These are phyloP conservation scores for Brachymystax lenok DNA, from an alignment of 2,797 vertebrate genomes.

Conservation along the genomic window DNA sequence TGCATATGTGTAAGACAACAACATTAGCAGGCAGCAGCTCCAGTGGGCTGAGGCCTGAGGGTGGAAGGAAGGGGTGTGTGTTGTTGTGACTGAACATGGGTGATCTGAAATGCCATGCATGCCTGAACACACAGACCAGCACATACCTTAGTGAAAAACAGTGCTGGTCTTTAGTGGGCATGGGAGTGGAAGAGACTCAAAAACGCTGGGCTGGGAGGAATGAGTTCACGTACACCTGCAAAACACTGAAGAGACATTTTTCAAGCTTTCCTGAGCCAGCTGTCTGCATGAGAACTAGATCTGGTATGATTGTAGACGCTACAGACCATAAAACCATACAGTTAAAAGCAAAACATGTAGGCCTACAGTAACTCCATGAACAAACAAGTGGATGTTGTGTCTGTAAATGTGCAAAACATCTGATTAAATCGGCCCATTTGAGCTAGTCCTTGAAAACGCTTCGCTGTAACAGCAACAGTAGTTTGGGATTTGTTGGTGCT, in stretches of 20 bases:
- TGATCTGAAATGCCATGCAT: constrained; percentile 80
- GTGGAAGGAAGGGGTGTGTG: constrained; percentile 54
- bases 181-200: constrained; percentile 66
- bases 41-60: constrained; percentile 52
- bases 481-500: constrained; percentile 50
- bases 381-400: constrained; percentile 13
- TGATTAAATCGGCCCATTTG: constrained; percentile 47
- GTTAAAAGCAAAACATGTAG: constrained; percentile 45
- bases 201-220: constrained; percentile 54
- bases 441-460: constrained; percentile 32
- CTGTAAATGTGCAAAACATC: constrained; percentile 46
- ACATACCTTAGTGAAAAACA: constrained; percentile 76
- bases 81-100: constrained; percentile 69
- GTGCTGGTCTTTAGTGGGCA: constrained; percentile 72
- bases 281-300: constrained; percentile 52
- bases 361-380: constrained; percentile 14
- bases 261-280: constrained; percentile 52
- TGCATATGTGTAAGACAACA: constrained; percentile 20
- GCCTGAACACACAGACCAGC: constrained; percentile 76
- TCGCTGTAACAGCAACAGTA: constrained; percentile 34
- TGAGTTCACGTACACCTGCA: constrained; percentile 44
- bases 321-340: constrained; percentile 20
- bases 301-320: constrained; percentile 19
- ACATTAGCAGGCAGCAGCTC: not conserved
- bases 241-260: constrained; percentile 40